These are phyloP conservation scores for Chironomus tentans DNA, from an alignment of 2,888 invertebrate species.

Conservation along the genomic window DNA sequence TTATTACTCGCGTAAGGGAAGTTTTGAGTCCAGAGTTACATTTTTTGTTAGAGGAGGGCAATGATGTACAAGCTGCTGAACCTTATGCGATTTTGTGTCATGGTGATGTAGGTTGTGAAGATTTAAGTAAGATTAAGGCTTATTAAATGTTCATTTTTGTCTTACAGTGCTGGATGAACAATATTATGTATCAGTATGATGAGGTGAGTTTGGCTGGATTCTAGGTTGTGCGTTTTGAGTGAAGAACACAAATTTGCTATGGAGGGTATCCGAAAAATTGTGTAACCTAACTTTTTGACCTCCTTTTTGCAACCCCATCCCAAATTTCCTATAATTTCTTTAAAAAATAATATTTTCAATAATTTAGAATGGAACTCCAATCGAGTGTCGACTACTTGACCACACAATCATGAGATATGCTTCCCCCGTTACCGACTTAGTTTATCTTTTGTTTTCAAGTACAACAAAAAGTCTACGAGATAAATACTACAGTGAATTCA, in stretches of 20 bases:
- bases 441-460: conserved; percentile 36
- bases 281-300: too few relatives aligned
- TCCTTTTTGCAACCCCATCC: too few relatives aligned
- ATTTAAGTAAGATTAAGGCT: neutral
- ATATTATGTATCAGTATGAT: neutral
- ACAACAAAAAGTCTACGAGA: conserved; percentile 34
- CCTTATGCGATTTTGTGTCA: conserved; percentile 36
- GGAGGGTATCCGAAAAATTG: too few relatives aligned
- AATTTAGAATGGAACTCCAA: conserved; percentile 30
- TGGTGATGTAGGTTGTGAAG: conserved; percentile 32
- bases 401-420: conserved; percentile 39
- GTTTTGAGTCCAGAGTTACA: conserved; percentile 32
- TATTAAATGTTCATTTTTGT: neutral
- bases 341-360: neutral
- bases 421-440: conserved; percentile 37
- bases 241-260: too few relatives aligned
- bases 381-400: conserved; percentile 35
- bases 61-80: conserved; percentile 33
- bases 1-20: conserved; percentile 30
- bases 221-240: too few relatives aligned
- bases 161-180: neutral
- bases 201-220: neutral
- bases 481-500: conserved; percentile 27
- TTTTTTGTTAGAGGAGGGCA: conserved; percentile 31
- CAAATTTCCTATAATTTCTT: too few relatives aligned